Conservation (phyloP, 2,113 vertebrate species). For the Phyllostomus hastatus region DNA sequence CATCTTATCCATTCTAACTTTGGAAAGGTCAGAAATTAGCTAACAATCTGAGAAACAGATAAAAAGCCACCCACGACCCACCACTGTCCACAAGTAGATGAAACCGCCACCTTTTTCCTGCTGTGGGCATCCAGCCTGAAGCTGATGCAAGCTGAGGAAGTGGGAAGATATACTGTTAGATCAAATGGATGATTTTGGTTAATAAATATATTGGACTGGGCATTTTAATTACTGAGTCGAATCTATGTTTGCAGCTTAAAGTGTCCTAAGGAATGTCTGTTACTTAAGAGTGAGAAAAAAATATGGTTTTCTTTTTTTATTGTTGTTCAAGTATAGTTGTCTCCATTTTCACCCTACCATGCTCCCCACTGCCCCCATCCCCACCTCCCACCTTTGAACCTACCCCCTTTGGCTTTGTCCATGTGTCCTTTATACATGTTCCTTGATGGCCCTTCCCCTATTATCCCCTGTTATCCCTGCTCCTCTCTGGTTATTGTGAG, state of each 20-base stretch:
- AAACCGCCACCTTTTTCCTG: neutral
- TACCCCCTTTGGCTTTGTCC: no score
- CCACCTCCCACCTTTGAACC: no score
- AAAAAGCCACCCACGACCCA: neutral
- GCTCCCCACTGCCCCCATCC: no score
- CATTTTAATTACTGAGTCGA: conserved; percentile 24
- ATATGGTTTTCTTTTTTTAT: neutral
- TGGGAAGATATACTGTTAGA: neutral
- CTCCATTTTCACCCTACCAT: no score
- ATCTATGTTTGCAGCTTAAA: neutral
- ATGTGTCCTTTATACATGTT: no score
- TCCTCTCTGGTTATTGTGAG: no score
- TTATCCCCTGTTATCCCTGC: no score
- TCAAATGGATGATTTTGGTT: conserved; percentile 10
- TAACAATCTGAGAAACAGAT: neutral
- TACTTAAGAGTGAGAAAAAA: neutral
- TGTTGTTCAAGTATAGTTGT: no score
- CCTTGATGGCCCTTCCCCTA: no score
- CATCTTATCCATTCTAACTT: neutral
- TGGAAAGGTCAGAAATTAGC: neutral
- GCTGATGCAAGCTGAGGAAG: neutral
- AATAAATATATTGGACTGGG: neutral
- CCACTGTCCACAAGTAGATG: neutral
- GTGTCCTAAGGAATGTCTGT: neutral
- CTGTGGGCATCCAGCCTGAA: neutral